Base-by-base conservation (phyloP, 2,113 vertebrate species). In the Saimiri boliviensis region DNA sequence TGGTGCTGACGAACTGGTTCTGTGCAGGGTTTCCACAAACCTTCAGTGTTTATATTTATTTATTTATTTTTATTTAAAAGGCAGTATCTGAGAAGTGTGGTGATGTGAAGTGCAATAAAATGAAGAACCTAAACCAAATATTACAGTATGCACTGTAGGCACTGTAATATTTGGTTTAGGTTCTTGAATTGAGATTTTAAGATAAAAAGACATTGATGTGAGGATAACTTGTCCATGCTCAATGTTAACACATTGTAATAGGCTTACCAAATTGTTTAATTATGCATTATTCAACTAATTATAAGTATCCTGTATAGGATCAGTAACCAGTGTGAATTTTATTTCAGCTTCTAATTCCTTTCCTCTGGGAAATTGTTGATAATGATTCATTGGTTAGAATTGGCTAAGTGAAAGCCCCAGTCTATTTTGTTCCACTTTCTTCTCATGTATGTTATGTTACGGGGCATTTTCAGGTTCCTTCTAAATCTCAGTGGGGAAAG, bases 161-260 rank as follows among this genome's bases (percentile, higher is more conserved):
- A 52, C 25, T 77, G 32, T 68, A 35, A 42, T 83, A 94, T 71
- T 9, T 79, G 40, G 11, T n/a, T 74, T 56, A 56, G 63, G 35
- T 81, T 93, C 25, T 79, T 66, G 37, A 90, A 68, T 89, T 95
- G 56, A 16, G 3, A 79, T 91, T 96, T 97, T 95, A 91, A 91
- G 40, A 54, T 68, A 40, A 60, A 47, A 81, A 80, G 13, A 80
- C 40, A 47, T 82, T 74, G 79, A 42, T 52, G 81, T 91, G 84
- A 94, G 73, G 70, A 58, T 76, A 79, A 81, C 58, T 8, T 82
- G 32, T 82, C 13, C 58, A 16, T 82, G n/a, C 23, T 52, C 56
- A 45, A 56, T 74, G 71, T 73, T 13, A 86, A 71, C 66, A 47
- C 40, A 74, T 94, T 73, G n/a, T 60, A 71, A 32, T 20, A 68